Evolutionary conservation across 2,113 vertebrate genomes (phyloP).

Genomic region (Oryzias javanicus): DNA sequence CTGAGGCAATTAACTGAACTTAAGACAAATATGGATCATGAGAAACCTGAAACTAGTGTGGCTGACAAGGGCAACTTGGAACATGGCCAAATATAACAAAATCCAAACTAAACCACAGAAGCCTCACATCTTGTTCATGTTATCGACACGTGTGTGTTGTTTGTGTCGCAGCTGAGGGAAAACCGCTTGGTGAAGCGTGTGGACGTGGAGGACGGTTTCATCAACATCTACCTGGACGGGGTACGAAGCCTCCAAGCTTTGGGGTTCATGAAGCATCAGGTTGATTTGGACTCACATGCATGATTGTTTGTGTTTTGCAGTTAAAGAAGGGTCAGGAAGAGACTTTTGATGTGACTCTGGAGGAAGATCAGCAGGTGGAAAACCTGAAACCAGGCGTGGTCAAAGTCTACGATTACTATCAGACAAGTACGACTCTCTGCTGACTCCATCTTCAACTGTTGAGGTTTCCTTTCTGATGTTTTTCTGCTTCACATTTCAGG

Average conservation of each 20-base stretch:
- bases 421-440: conserved; percentile 75
- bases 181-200: conserved; percentile 66
- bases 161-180: conserved; percentile 48
- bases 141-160: background rate
- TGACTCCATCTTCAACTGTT: background rate
- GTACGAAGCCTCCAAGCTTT: conserved; percentile 40
- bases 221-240: conserved; percentile 76
- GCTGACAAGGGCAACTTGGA: too few species aligned
- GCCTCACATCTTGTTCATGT: background rate
- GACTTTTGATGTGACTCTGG: conserved; percentile 64
- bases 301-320: conserved; percentile 38
- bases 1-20: too few species aligned
- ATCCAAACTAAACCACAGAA: background rate
- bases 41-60: too few species aligned
- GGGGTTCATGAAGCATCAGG: background rate
- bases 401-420: conserved; percentile 87
- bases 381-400: conserved; percentile 82
- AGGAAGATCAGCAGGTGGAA: conserved; percentile 69
- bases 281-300: background rate
- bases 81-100: too few species aligned
- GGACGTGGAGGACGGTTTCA: conserved; percentile 63
- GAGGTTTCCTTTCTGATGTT: background rate
- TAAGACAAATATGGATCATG: too few species aligned
- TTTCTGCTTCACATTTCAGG: conserved; percentile 43
- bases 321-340: conserved; percentile 39